Base-by-base conservation (phyloP, 2,888 invertebrate species). In the Deilephila porcellus region DNA sequence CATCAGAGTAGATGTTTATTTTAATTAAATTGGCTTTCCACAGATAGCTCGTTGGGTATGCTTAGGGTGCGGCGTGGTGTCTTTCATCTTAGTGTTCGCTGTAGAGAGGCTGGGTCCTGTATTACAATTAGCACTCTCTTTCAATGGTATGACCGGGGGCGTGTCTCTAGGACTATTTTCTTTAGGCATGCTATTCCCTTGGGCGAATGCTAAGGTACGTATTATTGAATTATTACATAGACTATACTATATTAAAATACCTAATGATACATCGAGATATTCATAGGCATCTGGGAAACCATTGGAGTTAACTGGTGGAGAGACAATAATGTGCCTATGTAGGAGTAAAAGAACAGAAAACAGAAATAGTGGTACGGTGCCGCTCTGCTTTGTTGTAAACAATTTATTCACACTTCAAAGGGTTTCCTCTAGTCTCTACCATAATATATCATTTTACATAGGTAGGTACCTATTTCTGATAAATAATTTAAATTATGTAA, bases 81-180 rank as follows among this genome's bases (percentile, higher is more conserved):
- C 97, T 37, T 98, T 98, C 79, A 96, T 94, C 0, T 91, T 98
- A 81, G 97, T 99, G 5, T 98, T 98, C 83, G 96, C 98, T 5
- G 98, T 99, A 19, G 98, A 98, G 83, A 96, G 96, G 73, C 94
- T 99, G 52, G 99, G 99, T 0, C 97, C 98, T 8, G 97, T 99
- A 60, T 95, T 99, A 77, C 98, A 98, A 95, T 97, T 98, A 1
- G 98, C 98, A 0, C 93, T 98, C 0, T 98, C 98, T 70, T 97
- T 98, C 83, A 98, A 98, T 85, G 98, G 98, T 0, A 97, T 98
- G 95, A 97, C 98, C 34, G 98, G 98, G 3, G 98, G 98, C 3
- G 97, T 98, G 0, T 97, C 98, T 0, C 92, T 98, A 32, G 98
- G 98, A 0, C 94, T 98, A 4, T 98, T 98, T 88, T 96, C 97